Evolutionary conservation across 1,140 invertebrate genomes (phyloP).

Genomic region (Thaumatotibia leucotreta): DNA sequence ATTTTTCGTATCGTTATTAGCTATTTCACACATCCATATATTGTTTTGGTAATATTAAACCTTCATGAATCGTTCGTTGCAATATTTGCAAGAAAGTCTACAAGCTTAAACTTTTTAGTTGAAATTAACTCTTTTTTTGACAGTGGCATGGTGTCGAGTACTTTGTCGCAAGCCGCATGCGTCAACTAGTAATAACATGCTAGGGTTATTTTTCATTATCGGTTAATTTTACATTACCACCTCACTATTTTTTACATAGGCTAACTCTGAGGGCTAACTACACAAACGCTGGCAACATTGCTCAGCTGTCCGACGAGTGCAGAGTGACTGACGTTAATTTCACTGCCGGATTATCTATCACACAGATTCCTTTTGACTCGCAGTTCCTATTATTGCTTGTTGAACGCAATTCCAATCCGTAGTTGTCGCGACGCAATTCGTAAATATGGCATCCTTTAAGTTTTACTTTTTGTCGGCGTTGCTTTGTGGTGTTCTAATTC

Average conservation of each 20-base stretch:
- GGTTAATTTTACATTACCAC: background rate
- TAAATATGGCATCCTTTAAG: conserved; percentile 50
- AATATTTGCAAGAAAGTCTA: too few species aligned
- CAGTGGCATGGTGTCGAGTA: background rate
- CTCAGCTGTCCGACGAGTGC: conserved; percentile 33
- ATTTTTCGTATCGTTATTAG: too few species aligned
- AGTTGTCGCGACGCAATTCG: conserved; percentile 1
- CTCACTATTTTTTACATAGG: background rate
- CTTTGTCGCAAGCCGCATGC: background rate
- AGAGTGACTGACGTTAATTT: conserved; percentile 21
- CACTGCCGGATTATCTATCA: conserved; percentile 26
- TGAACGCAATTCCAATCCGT: background rate
- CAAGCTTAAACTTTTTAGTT: too few species aligned
- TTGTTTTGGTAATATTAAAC: too few species aligned
- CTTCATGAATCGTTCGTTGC: too few species aligned
- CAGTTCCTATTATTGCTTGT: conserved; percentile 36
- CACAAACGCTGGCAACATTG: conserved; percentile 25
- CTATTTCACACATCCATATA: too few species aligned
- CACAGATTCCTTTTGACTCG: conserved; percentile 39
- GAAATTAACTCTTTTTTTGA: too few species aligned
- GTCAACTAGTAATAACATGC: background rate
- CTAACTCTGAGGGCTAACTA: too few species aligned
- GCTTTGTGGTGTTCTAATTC: conserved; percentile 43
- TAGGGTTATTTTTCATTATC: background rate
- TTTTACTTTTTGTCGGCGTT: conserved; percentile 46